These are phyloP conservation scores for Philonicus albiceps DNA, from an alignment of 2,888 invertebrate species.

Conservation along the genomic window DNA sequence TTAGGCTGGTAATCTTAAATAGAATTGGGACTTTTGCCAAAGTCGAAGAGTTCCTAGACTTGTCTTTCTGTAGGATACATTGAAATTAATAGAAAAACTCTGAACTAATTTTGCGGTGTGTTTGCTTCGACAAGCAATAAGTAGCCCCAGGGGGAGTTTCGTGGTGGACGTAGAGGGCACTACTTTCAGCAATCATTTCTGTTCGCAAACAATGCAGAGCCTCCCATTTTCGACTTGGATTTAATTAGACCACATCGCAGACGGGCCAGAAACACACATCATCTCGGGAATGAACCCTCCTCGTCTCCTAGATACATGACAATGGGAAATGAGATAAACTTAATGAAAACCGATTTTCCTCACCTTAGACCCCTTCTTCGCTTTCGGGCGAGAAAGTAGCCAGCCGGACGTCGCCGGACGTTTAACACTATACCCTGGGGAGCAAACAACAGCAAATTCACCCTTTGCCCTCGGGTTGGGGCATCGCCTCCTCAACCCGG, in stretches of 20 bases:
- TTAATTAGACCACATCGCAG: constrained; percentile 25
- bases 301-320: background rate
- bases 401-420: background rate
- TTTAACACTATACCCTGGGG: background rate
- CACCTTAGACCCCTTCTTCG: background rate
- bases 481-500: background rate
- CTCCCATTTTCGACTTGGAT: background rate
- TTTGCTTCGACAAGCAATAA: constrained; percentile 7
- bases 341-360: constrained; percentile 35
- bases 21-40: background rate
- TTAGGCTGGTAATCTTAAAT: background rate
- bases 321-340: constrained; percentile 31
- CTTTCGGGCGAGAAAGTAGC: background rate
- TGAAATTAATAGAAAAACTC: background rate
- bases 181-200: background rate
- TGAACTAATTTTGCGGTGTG: constrained; percentile 16
- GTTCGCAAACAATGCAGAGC: background rate
- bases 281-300: background rate
- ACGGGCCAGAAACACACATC: background rate
- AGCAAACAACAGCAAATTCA: constrained; percentile 2
- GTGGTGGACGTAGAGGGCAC: background rate
- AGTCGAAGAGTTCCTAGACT: background rate
- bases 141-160: background rate
- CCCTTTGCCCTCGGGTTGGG: background rate
- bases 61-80: background rate